phyloP scores from a whole-genome alignment of 2,888 invertebrate genomes.

The Dorcus parallelipipedus region DNA sequence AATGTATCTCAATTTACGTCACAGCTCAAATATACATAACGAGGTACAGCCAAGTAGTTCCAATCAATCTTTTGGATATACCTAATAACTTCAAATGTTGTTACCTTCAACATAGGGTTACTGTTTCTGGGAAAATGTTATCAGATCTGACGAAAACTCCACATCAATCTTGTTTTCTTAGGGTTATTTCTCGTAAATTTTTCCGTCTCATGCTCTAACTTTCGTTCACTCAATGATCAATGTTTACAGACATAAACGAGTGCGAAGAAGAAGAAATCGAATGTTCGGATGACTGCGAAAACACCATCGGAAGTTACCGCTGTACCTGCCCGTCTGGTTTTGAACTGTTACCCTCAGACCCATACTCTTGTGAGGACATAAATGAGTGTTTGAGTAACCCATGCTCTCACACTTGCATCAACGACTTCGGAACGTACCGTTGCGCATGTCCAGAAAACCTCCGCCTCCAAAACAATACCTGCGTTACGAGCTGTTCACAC shows the following conservation, averaged over 20 bases:
- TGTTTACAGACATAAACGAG: conserved; percentile 47
- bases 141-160: no score
- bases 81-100: no score
- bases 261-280: conserved; percentile 43
- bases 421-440: conserved; percentile 58
- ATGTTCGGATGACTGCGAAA: conserved; percentile 55
- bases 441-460: conserved; percentile 48
- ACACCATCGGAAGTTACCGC: conserved; percentile 54
- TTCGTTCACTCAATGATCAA: neutral
- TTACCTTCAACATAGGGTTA: no score
- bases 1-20: no score
- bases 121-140: no score
- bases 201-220: neutral
- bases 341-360: conserved; percentile 37
- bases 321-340: conserved; percentile 50
- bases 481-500: conserved; percentile 3
- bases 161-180: no score
- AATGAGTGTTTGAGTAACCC: conserved; percentile 46
- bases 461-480: conserved; percentile 29
- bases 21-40: no score
- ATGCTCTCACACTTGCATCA: conserved; percentile 57
- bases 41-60: no score
- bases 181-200: no score
- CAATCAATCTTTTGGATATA: no score
- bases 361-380: conserved; percentile 41